Conservation (phyloP, 2,797 vertebrate species). For the Holocentrus rufus region DNA sequence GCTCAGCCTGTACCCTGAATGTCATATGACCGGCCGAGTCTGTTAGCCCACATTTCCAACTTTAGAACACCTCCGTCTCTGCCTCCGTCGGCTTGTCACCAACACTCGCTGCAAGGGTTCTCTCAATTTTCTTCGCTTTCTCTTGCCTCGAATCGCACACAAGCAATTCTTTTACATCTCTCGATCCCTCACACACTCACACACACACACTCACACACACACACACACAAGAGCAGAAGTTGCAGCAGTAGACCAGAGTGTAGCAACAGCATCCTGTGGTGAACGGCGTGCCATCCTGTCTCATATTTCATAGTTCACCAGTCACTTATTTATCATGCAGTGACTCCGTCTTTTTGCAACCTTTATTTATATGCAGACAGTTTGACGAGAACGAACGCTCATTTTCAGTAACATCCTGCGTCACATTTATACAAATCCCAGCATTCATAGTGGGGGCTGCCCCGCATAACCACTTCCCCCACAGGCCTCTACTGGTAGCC, state of each 20-base stretch:
- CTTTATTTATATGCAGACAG: background rate
- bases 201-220: background rate
- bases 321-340: background rate
- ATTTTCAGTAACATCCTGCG: background rate
- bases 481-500: background rate
- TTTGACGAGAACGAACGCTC: background rate
- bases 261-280: constrained; percentile 57
- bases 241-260: constrained; percentile 50
- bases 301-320: constrained; percentile 31
- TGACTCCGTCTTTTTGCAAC: constrained; percentile 4
- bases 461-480: no score
- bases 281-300: constrained; percentile 35
- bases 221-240: constrained; percentile 35
- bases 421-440: background rate
- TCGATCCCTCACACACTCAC: constrained; percentile 1
- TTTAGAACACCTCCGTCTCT: constrained; percentile 23
- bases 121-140: background rate
- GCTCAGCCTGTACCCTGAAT: constrained; percentile 36
- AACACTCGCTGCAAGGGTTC: constrained; percentile 7
- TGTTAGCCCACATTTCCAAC: constrained; percentile 47
- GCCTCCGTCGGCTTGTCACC: constrained; percentile 12
- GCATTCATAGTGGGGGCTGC: background rate
- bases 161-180: background rate
- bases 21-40: constrained; percentile 58
- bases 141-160: background rate